These are phyloP conservation scores for Galleria mellonella DNA, from an alignment of 1,140 invertebrate genomes.

Conservation along the genomic window DNA sequence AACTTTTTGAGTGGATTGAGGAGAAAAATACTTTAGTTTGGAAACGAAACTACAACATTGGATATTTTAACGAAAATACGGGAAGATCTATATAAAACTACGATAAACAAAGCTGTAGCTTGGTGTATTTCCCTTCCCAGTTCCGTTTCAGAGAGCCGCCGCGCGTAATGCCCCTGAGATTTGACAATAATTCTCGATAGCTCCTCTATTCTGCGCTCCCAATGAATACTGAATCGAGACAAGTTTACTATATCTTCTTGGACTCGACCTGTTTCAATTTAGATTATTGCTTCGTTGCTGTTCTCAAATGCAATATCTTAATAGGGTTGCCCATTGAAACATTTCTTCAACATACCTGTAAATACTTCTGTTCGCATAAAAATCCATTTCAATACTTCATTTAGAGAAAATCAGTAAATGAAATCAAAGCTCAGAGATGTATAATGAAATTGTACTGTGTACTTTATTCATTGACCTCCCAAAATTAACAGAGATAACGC, in stretches of 20 bases:
- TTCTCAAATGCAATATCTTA: conserved; percentile 33
- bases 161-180: conserved; percentile 51
- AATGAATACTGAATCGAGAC: conserved; percentile 63
- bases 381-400: conserved; percentile 5
- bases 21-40: no score
- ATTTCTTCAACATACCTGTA: neutral
- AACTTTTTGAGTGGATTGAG: no score
- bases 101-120: neutral
- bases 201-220: conserved; percentile 48
- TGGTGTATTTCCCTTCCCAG: conserved; percentile 5
- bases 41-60: no score
- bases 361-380: neutral
- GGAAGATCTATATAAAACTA: no score
- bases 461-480: conserved; percentile 60
- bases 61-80: no score
- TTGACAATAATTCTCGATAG: conserved; percentile 65
- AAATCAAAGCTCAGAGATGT: conserved; percentile 38
- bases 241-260: conserved; percentile 34
- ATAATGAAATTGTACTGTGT: conserved; percentile 56
- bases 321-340: conserved; percentile 6
- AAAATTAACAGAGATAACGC: conserved; percentile 66
- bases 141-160: neutral
- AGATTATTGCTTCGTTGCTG: conserved; percentile 46
- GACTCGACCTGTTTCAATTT: conserved; percentile 61
- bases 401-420: conserved; percentile 12